Percentiles rank a stretch among this genome's conserved stretches.
Evolutionary conservation across 2,888 invertebrate species (phyloP).

Genomic region (Drosophila stalkeri): DNA sequence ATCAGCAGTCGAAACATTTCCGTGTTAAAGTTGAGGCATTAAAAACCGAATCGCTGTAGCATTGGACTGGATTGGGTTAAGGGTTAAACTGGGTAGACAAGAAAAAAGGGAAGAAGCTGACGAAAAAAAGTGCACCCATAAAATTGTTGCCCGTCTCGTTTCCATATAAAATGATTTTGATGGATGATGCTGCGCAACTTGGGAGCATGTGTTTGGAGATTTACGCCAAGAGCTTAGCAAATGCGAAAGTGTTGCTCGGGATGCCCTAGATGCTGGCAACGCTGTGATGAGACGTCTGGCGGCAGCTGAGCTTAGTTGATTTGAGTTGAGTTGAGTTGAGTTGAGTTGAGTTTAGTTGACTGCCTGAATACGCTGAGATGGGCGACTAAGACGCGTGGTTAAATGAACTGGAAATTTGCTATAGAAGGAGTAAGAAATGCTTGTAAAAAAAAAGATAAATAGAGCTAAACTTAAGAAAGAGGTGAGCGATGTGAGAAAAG

Average conservation of each 20-base stretch:
- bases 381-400: conserved; percentile 61
- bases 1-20: conserved; percentile 38
- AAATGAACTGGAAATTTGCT: conserved; percentile 65
- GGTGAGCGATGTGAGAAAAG: neutral
- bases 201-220: conserved; percentile 77
- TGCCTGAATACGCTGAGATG: conserved; percentile 72
- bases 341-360: conserved; percentile 43
- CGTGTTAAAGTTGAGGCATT: conserved; percentile 69
- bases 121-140: conserved; percentile 56
- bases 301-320: conserved; percentile 40
- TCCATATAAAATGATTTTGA: conserved; percentile 81
- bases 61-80: conserved; percentile 25
- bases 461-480: conserved; percentile 7
- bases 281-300: conserved; percentile 31
- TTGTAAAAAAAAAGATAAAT: conserved; percentile 20
- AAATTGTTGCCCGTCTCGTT: conserved; percentile 70
- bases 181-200: conserved; percentile 79
- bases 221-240: conserved; percentile 61
- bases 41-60: conserved; percentile 37
- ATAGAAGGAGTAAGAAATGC: conserved; percentile 9
- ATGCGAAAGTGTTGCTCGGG: conserved; percentile 38
- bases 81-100: conserved; percentile 56
- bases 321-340: conserved; percentile 16
- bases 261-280: conserved; percentile 19
- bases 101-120: conserved; percentile 8